Percentiles rank a stretch among this genome's conserved stretches.
Conservation (phyloP, 2,113 vertebrate species). For the Gambusia holbrooki region DNA sequence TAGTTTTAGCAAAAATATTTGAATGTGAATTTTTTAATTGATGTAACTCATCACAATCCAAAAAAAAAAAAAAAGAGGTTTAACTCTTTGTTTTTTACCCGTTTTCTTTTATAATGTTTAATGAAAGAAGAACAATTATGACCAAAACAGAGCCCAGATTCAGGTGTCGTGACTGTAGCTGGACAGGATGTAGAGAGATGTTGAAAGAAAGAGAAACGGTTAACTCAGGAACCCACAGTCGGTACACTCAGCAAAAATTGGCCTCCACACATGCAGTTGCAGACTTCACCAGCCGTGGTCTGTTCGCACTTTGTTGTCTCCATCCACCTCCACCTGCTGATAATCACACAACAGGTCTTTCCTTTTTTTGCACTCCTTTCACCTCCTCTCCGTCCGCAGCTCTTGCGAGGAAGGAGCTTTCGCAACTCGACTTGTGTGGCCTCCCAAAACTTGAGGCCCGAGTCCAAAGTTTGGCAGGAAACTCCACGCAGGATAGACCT, state of each 20-base stretch:
- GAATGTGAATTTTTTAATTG: background rate
- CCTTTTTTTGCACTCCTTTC: conserved; percentile 44
- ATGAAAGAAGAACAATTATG: conserved; percentile 43
- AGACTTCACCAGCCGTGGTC: conserved; percentile 42
- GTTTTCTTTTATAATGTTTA: conserved; percentile 50
- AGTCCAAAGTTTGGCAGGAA: conserved; percentile 66
- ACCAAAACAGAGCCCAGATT: conserved; percentile 48
- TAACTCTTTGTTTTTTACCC: conserved; percentile 8
- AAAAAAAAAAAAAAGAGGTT: conserved; percentile 23
- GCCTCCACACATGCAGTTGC: conserved; percentile 32
- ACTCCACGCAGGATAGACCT: conserved; percentile 56
- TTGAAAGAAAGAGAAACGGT: conserved; percentile 27
- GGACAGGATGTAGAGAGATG: conserved; percentile 51
- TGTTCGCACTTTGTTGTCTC: conserved; percentile 73
- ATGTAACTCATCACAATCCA: too few relatives aligned
- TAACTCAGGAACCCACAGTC: conserved; percentile 19
- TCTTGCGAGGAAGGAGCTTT: conserved; percentile 72
- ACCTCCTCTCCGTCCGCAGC: conserved; percentile 42
- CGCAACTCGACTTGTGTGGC: conserved; percentile 73
- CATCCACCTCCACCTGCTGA: conserved; percentile 63
- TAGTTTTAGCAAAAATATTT: background rate
- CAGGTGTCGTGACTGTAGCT: conserved; percentile 40
- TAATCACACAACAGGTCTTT: conserved; percentile 66
- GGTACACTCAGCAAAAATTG: conserved; percentile 51
- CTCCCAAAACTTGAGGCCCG: conserved; percentile 69